Percentiles rank a stretch among this genome's conserved stretches.
phyloP scores from a whole-genome alignment of 2,113 vertebrate genomes.

The Cariama cristata region DNA sequence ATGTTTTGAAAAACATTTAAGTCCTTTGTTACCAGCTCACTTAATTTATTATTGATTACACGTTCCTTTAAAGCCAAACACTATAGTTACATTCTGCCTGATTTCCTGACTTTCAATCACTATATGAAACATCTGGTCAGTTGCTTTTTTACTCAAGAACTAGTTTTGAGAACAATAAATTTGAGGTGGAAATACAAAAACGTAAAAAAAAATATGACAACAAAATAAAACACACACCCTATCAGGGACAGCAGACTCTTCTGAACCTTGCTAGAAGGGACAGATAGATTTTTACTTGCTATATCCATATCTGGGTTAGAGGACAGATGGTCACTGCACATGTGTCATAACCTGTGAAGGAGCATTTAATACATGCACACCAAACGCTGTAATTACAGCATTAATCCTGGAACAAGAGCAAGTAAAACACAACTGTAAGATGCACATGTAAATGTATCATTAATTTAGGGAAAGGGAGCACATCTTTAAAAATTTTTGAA shows the following conservation, averaged over 20 bases:
- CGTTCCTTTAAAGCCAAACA: not conserved
- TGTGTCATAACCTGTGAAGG: not conserved
- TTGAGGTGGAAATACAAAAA: not conserved
- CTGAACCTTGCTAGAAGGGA: not conserved
- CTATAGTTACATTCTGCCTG: not conserved
- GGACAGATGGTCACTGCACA: not conserved
- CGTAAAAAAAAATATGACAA: not conserved
- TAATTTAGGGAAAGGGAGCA: slow-evolving; percentile 22
- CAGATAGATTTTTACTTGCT: not conserved
- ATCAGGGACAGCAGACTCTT: not conserved
- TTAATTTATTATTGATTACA: not conserved
- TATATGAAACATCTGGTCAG: not conserved
- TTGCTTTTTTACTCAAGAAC: not conserved
- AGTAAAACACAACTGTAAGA: not conserved
- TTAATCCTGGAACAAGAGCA: not conserved
- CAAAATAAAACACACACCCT: not conserved
- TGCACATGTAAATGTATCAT: not conserved
- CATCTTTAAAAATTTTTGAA: slow-evolving; percentile 22
- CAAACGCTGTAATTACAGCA: not conserved
- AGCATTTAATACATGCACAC: not conserved
- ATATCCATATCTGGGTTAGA: not conserved
- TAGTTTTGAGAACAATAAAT: not conserved
- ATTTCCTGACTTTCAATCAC: not conserved
- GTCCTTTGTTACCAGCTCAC: not conserved
- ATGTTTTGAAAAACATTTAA: not conserved